These are phyloP conservation scores for Nymphalis urticae DNA, from an alignment of 2,888 invertebrate genomes.

Conservation along the genomic window DNA sequence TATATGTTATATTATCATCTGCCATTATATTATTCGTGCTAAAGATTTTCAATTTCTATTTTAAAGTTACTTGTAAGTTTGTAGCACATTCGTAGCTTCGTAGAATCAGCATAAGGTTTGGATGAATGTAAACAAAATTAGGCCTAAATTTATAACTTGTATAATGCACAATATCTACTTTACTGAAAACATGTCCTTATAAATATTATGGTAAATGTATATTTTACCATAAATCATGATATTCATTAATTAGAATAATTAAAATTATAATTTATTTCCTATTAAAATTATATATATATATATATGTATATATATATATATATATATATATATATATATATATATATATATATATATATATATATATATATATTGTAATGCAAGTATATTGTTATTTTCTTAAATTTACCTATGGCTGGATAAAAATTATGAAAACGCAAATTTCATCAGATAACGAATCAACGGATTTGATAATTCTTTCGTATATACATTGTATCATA, in stretches of 20 bases:
- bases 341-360: no score
- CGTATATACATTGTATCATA: neutral
- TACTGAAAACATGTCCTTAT: no score
- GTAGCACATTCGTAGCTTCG: constrained; percentile 50
- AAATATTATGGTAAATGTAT: no score
- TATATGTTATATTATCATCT: neutral
- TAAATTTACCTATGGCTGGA: neutral
- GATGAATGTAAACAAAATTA: constrained; percentile 2
- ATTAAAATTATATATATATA: no score
- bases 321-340: no score
- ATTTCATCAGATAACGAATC: neutral
- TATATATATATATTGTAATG: no score
- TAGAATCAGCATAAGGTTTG: constrained; percentile 36
- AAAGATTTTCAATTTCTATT: neutral
- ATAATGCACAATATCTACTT: neutral
- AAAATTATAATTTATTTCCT: no score
- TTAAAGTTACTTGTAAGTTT: neutral
- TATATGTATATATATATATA: no score
- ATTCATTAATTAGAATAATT: no score
- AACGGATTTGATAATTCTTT: no score
- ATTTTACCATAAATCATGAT: no score
- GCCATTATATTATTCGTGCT: neutral
- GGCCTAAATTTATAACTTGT: neutral
- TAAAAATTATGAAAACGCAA: neutral
- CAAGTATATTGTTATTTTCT: no score